Conservation (phyloP, 2,888 invertebrate species). For the Flexamia atlantica region DNA sequence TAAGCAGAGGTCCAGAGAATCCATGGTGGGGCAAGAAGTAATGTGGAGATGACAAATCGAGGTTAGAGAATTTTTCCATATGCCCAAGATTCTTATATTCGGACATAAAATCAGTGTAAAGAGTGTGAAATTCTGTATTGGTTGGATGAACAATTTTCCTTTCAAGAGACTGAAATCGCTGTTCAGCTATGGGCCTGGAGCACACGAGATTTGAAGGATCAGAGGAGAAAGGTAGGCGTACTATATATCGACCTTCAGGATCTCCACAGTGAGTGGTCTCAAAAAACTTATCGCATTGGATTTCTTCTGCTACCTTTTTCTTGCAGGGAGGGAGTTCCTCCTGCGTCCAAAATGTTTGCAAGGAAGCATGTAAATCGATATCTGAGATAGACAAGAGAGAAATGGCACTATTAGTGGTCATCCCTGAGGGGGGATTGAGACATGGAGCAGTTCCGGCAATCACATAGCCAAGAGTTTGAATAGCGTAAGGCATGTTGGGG, state of each 20-base stretch:
- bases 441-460: conserved; percentile 13
- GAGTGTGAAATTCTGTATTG: background rate
- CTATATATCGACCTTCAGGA: background rate
- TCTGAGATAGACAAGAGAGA: conserved; percentile 1
- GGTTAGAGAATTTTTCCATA: conserved; percentile 1
- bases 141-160: background rate
- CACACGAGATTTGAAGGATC: background rate
- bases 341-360: background rate
- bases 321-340: background rate
- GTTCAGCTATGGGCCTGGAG: background rate
- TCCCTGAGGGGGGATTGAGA: background rate
- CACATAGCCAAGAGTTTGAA: conserved; percentile 3
- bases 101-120: conserved; percentile 8
- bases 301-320: background rate
- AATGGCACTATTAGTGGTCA: background rate
- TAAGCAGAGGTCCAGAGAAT: background rate
- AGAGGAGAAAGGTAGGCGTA: background rate
- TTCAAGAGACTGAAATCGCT: background rate
- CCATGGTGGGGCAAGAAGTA: conserved; percentile 3
- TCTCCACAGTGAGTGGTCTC: background rate
- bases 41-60: background rate
- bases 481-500: background rate
- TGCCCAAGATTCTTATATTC: background rate
- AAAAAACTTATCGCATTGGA: background rate
- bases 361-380: background rate